Evolutionary conservation across 2,888 invertebrate species (phyloP).

Genomic region (Drosophila pegasa): DNA sequence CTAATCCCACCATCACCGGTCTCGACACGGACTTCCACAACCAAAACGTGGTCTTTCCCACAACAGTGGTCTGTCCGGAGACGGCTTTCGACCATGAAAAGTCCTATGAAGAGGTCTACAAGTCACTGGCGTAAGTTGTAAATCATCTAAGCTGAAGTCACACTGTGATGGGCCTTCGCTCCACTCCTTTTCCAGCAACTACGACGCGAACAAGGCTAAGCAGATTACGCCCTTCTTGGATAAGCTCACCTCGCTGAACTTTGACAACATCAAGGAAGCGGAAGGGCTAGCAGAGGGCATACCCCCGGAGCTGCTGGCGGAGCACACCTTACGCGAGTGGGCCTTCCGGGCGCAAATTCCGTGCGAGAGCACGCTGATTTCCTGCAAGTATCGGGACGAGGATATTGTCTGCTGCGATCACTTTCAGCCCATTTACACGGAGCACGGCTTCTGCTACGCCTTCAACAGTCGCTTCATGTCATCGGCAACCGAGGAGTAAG

Average conservation of each 20-base stretch:
- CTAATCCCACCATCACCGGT: conserved; percentile 92
- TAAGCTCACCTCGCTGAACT: conserved; percentile 84
- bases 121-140: conserved; percentile 75
- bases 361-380: conserved; percentile 87
- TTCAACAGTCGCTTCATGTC: conserved; percentile 87
- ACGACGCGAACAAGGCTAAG: conserved; percentile 67
- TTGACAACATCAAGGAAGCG: conserved; percentile 81
- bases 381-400: conserved; percentile 89
- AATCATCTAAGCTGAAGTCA: neutral
- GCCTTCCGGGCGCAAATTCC: conserved; percentile 76
- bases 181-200: conserved; percentile 58
- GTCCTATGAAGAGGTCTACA: conserved; percentile 75
- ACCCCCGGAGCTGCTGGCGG: conserved; percentile 57
- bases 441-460: conserved; percentile 90
- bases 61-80: conserved; percentile 88
- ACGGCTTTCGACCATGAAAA: conserved; percentile 86
- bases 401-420: conserved; percentile 88
- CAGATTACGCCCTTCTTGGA: conserved; percentile 82
- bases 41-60: conserved; percentile 91
- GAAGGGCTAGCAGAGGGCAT: conserved; percentile 65
- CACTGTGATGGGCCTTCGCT: neutral
- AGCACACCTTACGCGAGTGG: conserved; percentile 76
- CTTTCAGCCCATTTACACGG: conserved; percentile 90
- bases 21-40: conserved; percentile 93
- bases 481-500: conserved; percentile 79